Evolutionary conservation across 2,888 invertebrate species (phyloP).

Genomic region (Zootermopsis nevadensis): DNA sequence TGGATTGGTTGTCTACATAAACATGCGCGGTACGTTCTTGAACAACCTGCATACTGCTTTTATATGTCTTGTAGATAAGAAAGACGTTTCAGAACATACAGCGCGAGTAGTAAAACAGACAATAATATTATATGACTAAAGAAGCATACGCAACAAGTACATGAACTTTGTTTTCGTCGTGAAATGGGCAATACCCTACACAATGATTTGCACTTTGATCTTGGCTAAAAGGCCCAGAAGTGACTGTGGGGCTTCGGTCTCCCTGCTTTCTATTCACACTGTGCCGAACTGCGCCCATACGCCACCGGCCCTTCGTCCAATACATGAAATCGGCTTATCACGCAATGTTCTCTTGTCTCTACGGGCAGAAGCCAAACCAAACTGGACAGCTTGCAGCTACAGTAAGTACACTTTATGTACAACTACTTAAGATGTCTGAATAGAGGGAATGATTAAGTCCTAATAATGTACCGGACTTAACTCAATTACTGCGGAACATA

Average conservation of each 20-base stretch:
- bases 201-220: too few relatives aligned
- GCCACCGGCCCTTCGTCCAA: slow-evolving; percentile 5
- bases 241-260: neutral
- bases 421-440: slow-evolving; percentile 22
- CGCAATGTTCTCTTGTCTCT: slow-evolving; percentile 24
- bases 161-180: too few relatives aligned
- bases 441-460: neutral
- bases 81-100: too few relatives aligned
- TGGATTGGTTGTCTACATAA: too few relatives aligned
- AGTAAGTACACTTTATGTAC: slow-evolving; percentile 22
- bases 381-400: slow-evolving; percentile 18
- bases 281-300: slow-evolving; percentile 11
- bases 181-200: too few relatives aligned
- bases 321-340: slow-evolving; percentile 43
- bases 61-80: too few relatives aligned
- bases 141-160: too few relatives aligned
- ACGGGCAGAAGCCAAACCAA: slow-evolving; percentile 11
- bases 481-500: neutral
- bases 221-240: neutral
- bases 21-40: too few relatives aligned
- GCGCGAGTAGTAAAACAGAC: too few relatives aligned
- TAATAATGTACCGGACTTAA: slow-evolving; percentile 3
- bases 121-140: too few relatives aligned
- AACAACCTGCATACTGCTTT: too few relatives aligned
- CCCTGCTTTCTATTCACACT: neutral